Conservation (phyloP, 1,140 invertebrate genomes). For the Drosophila kohkoa region DNA sequence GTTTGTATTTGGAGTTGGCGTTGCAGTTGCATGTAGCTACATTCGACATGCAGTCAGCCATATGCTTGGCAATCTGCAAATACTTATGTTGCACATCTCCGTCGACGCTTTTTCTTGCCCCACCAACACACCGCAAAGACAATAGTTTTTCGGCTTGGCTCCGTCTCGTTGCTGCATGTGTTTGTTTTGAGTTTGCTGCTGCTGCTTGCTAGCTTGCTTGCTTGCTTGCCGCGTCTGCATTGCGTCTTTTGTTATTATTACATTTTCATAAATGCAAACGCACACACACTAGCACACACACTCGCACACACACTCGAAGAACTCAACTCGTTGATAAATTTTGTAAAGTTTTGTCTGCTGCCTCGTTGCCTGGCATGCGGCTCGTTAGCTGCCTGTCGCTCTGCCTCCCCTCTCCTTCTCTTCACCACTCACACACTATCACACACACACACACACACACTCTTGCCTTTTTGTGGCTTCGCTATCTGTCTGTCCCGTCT, state of each 20-base stretch:
- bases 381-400: conserved; percentile 65
- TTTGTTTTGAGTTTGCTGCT: conserved; percentile 55
- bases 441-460: conserved; percentile 7
- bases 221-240: conserved; percentile 65
- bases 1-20: neutral
- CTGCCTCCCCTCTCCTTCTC: neutral
- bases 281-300: conserved; percentile 38
- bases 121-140: neutral
- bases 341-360: conserved; percentile 80
- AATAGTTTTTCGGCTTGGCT: conserved; percentile 18
- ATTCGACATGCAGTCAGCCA: conserved; percentile 60
- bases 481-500: conserved; percentile 23
- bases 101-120: neutral
- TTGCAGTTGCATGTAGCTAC: conserved; percentile 32
- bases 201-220: conserved; percentile 11
- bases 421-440: neutral
- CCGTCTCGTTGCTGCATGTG: conserved; percentile 30
- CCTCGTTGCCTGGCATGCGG: conserved; percentile 61
- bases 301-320: conserved; percentile 23
- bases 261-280: conserved; percentile 82
- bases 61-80: conserved; percentile 68
- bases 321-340: conserved; percentile 75
- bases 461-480: conserved; percentile 40
- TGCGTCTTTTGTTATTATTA: conserved; percentile 83
- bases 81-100: conserved; percentile 45